phyloP scores from a whole-genome alignment of 2,113 vertebrate genomes.

The Acrocephalus arundinaceus region DNA sequence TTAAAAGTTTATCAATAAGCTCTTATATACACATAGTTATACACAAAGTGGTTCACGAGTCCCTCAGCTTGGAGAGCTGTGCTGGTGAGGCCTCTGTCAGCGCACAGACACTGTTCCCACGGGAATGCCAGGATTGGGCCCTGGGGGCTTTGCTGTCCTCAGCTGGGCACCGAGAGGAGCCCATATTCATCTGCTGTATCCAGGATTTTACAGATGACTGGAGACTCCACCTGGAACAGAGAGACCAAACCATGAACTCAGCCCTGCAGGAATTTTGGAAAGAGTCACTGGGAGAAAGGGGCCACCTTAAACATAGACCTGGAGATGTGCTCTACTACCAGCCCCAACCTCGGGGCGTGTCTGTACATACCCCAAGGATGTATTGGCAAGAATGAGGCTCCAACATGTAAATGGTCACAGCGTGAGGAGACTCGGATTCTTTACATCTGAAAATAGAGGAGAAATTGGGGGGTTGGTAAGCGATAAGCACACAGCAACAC shows the following conservation, averaged over 20 bases:
- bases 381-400: slow-evolving; percentile 98
- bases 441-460: slow-evolving; percentile 84
- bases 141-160: slow-evolving; percentile 22
- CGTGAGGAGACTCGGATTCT: slow-evolving; percentile 96
- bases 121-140: background rate
- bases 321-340: background rate
- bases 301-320: background rate
- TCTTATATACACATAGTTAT: slow-evolving; percentile 81
- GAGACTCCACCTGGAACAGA: slow-evolving; percentile 87
- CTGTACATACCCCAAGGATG: slow-evolving; percentile 89
- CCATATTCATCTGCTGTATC: slow-evolving; percentile 95
- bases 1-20: slow-evolving; percentile 76
- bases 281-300: background rate
- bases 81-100: slow-evolving; percentile 43
- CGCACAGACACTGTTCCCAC: slow-evolving; percentile 8
- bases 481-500: background rate
- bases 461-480: background rate
- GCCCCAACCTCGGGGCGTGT: background rate
- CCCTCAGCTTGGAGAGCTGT: slow-evolving; percentile 39
- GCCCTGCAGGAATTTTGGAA: background rate
- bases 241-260: background rate
- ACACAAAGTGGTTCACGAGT: slow-evolving; percentile 70
- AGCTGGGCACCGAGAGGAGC: slow-evolving; percentile 91
- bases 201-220: slow-evolving; percentile 96
- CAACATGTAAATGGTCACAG: slow-evolving; percentile 97